Conservation (phyloP, 2,888 invertebrate species). For the Trisateles emortualis region DNA sequence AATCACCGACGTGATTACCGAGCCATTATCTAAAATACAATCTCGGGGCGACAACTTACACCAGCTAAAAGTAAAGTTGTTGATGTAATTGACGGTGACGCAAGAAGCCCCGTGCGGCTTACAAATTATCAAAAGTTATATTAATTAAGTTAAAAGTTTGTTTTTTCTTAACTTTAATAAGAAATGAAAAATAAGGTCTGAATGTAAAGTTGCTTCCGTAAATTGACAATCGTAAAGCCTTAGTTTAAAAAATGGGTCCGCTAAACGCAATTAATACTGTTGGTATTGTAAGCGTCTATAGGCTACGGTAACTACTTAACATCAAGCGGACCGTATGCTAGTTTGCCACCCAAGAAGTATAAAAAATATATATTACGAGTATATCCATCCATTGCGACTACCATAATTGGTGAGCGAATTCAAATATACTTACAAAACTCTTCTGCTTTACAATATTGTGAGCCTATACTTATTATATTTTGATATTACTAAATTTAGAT, state of each 20-base stretch:
- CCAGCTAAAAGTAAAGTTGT: constrained; percentile 66
- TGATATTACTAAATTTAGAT: no score
- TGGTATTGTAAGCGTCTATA: no score
- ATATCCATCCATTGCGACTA: no score
- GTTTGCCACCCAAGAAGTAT: no score
- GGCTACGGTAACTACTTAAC: no score
- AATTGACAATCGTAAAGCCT: no score
- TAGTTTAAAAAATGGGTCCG: no score
- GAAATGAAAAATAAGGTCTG: not conserved
- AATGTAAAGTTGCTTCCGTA: not conserved
- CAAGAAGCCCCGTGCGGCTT: constrained; percentile 26
- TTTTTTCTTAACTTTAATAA: not conserved
- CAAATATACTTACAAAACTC: no score
- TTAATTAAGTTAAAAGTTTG: not conserved
- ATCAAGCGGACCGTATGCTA: no score
- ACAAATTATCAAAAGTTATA: constrained; percentile 33
- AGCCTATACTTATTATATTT: not conserved
- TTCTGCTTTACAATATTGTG: not conserved
- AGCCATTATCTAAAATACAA: constrained; percentile 85
- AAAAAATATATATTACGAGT: no score
- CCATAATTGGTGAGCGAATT: no score
- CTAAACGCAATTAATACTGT: no score
- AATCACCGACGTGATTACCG: constrained; percentile 84
- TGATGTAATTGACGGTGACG: constrained; percentile 76
- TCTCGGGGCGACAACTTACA: constrained; percentile 76